Base-by-base conservation (phyloP, 2,888 invertebrate genomes). In the Ctena decussata region DNA sequence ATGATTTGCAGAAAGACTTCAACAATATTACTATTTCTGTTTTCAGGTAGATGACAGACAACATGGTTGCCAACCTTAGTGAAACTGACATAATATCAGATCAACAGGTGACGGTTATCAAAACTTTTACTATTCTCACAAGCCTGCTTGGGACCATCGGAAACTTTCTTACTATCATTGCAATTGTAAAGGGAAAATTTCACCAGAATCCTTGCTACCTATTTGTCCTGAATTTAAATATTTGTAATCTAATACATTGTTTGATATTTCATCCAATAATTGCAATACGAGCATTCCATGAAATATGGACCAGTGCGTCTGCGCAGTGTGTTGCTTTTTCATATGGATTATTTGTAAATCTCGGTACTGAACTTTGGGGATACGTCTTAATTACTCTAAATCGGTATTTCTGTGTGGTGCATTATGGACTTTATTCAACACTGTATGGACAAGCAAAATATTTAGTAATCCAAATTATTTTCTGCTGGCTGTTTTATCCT, bases 331-430 rank as follows among this genome's bases (percentile, higher is more conserved):
- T 79, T 8, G 79, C 80, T 18, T 87, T 80, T 39, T 86, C 87
- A 11, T 92, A 84, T 65, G 84, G 90, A 39, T 84, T 89, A 18
- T 89, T 90, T 77, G 80, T 78, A 44, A 88, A 81, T 27, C 46
- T 88, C 21, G 91, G 91, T 21, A 84, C 91, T 11, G 91, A 91
- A 57, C 78, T 91, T n/a, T 82, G 87, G 75, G 89, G 86, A 15
- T 87, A 91, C 24, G 78, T 89, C 11, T 87, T 87, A 12, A 90
- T 92, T 27, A 88, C 91, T 0, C 8, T 91, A 15, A 92, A 92
- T 76, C 78, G 92, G 21, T 92, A 92, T 69, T 74, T 89, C 12
- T 84, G 89, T 44, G 89, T 92, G 2, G 92, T 92, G 0, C 82
- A 82, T 32, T 81, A 87, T 78, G 72, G 82, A 21, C 24, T 80